Evolutionary conservation across 2,113 vertebrate species (phyloP), one percentile per base, ranked within the genome.

Genomic region (Cairina moschata): DNA sequence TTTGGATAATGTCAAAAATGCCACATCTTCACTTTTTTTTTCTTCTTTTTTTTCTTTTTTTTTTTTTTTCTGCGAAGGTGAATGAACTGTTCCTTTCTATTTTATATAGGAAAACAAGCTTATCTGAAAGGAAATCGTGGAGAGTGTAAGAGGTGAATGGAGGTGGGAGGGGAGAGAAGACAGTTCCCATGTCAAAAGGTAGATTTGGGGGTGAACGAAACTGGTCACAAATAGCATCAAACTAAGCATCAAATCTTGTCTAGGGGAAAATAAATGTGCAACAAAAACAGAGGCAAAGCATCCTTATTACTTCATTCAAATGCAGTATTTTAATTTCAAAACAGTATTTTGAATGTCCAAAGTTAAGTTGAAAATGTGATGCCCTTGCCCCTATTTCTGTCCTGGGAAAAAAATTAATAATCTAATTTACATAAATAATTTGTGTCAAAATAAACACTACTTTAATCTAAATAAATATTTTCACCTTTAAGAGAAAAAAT

Each of bases 31-130:
- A 2, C 8, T 34, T n/a, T n/a, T n/a, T 36, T 36, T 36, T 36
- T 36, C 8, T 36, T 36, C 8, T 9, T 3, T 71, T 66, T 2
- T 18, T 8, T 0, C 12, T 40, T 40, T 40, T 40, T 40, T 40
- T 40, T 9, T 3, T 71, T 66, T 2, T 16, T 6, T 0, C 59
- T 40, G 7, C 4, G 6, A 7, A 1, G 0, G 0, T 0, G 5
- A 72, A 73, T 76, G 56, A 40, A 3, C 32, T 15, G 3, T n/a
- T 46, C 10, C 14, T 72, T 32, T 32, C 21, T 42, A 8, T 36
- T 62, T 62, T 12, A 58, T 76, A 62, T 3, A 26, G 7, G 59
- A 56, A 75, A 68, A 5, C 8, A 16, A 48, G 8, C 2, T 17
- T 13, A 68, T 11, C 28, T 34, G 25, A 23, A 46, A 18, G 10